These are phyloP conservation scores for Ditylenchus dipsaci DNA, from an alignment of 1,140 invertebrate species.

Conservation along the genomic window DNA sequence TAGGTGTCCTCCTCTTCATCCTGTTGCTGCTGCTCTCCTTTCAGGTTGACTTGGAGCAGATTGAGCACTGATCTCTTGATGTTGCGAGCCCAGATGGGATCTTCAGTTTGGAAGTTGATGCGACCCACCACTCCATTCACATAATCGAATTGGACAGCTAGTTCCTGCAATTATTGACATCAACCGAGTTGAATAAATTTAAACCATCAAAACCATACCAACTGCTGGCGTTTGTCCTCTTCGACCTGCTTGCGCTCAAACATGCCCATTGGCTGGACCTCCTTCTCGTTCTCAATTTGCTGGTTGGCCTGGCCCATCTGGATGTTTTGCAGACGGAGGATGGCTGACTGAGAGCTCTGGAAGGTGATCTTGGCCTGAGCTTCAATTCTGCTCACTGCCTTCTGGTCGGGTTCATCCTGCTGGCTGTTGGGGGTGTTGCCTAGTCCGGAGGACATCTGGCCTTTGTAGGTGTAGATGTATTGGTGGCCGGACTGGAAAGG, in stretches of 20 bases:
- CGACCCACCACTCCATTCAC: conserved; percentile 30
- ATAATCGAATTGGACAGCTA: conserved; percentile 27
- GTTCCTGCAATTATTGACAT: background rate
- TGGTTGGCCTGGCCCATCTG: conserved; percentile 27
- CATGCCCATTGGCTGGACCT: conserved; percentile 21
- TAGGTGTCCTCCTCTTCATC: background rate
- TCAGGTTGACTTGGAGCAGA: conserved; percentile 33
- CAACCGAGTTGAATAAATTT: too few relatives aligned
- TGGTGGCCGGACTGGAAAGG: conserved; percentile 19
- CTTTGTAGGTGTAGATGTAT: conserved; percentile 22
- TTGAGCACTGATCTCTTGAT: conserved; percentile 34
- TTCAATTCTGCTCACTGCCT: conserved; percentile 31
- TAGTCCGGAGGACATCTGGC: conserved; percentile 23
- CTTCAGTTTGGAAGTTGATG: conserved; percentile 26
- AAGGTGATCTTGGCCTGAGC: conserved; percentile 26
- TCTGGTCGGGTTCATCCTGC: conserved; percentile 17
- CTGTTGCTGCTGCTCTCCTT: conserved; percentile 15
- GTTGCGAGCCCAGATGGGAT: conserved; percentile 30
- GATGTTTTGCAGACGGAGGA: conserved; percentile 14
- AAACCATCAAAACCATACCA: background rate
- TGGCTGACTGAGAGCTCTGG: conserved; percentile 14
- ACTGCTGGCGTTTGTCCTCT: conserved; percentile 13
- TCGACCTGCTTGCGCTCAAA: conserved; percentile 18
- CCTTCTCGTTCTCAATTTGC: conserved; percentile 9
- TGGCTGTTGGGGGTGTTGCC: background rate